Evolutionary conservation across 1,140 invertebrate species (phyloP).

Genomic region (Panulirus ornatus): DNA sequence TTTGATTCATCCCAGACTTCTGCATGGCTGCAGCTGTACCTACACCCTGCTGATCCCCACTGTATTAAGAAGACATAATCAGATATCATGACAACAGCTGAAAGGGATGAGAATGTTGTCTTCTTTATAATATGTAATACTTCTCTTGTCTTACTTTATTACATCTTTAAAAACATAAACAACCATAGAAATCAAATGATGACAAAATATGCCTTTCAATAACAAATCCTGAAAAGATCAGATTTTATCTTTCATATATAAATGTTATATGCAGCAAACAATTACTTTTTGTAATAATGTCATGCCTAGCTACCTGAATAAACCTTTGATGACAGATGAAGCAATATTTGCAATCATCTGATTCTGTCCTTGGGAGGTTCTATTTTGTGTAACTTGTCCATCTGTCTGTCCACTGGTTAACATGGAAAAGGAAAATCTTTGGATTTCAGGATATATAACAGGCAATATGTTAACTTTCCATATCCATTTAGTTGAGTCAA

Average conservation of each 20-base stretch:
- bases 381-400: background rate
- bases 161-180: too few species aligned
- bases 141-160: too few species aligned
- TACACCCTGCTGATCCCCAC: background rate
- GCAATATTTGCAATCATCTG: constrained; percentile 34
- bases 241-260: background rate
- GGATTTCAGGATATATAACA: background rate
- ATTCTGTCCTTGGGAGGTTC: background rate
- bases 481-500: too few species aligned
- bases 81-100: too few species aligned
- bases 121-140: too few species aligned
- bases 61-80: too few species aligned
- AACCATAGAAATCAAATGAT: too few species aligned
- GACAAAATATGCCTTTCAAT: too few species aligned
- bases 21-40: constrained; percentile 27
- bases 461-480: too few species aligned
- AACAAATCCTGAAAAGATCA: too few species aligned
- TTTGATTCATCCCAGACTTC: constrained; percentile 26
- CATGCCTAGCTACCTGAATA: constrained; percentile 25
- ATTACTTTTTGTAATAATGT: background rate
- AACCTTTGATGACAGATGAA: constrained; percentile 29
- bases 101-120: too few species aligned
- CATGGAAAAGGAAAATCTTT: background rate
- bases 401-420: background rate
- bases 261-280: background rate